phyloP scores from a whole-genome alignment of 1,140 invertebrate genomes.

The Lepidurus couesii region DNA sequence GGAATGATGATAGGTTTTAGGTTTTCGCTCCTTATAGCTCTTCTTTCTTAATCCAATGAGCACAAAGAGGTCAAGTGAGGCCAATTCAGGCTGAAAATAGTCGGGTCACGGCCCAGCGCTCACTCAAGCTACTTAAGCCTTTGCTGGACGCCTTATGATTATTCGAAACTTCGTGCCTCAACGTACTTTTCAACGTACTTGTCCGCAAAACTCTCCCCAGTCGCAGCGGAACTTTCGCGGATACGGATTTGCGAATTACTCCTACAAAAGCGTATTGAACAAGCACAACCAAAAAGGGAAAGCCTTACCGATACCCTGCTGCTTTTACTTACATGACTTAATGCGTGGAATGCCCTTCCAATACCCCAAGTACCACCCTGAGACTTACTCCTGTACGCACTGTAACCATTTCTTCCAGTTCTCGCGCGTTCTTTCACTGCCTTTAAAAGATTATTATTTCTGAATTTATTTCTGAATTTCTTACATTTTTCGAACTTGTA shows the following conservation, averaged over 20 bases:
- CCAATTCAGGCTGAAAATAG: constrained; percentile 3
- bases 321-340: constrained; percentile 15
- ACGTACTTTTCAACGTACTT: no score
- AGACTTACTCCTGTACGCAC: background rate
- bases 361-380: background rate
- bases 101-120: constrained; percentile 12
- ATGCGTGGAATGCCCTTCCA: background rate
- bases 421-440: background rate
- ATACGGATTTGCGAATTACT: constrained; percentile 11
- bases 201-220: background rate
- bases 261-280: background rate
- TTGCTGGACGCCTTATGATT: background rate
- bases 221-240: background rate
- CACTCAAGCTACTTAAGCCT: constrained; percentile 13
- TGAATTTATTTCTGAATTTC: background rate
- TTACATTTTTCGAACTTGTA: background rate
- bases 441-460: background rate
- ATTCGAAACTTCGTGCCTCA: background rate
- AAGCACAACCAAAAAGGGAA: background rate
- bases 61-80: constrained; percentile 9
- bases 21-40: background rate
- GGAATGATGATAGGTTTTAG: constrained; percentile 4
- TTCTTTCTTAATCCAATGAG: background rate
- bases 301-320: background rate
- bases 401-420: background rate